phyloP scores from a whole-genome alignment of 30 jellyfish, hydroid and myxozoan species.

The Aurelia aurita complex sp. Pacific region DNA sequence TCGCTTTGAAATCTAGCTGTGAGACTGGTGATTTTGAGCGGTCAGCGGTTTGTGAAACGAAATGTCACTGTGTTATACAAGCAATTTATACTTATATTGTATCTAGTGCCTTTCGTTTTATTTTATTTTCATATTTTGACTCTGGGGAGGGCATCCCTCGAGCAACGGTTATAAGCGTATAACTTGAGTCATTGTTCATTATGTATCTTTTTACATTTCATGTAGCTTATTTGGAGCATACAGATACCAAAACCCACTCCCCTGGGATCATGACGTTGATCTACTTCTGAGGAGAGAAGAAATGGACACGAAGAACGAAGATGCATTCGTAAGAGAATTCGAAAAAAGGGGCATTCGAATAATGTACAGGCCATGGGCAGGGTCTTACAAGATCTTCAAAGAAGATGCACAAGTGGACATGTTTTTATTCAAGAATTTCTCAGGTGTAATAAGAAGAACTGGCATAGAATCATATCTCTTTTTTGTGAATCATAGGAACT shows the following conservation, averaged over 20 bases:
- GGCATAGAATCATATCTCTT: constrained; percentile 89
- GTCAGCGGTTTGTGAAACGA: no score
- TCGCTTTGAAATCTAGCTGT: no score
- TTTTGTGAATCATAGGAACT: constrained; percentile 76
- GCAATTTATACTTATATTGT: no score
- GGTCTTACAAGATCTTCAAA: constrained; percentile 58
- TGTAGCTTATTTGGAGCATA: constrained; percentile 95
- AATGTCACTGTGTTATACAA: no score
- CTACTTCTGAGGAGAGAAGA: constrained; percentile 75
- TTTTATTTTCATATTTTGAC: no score
- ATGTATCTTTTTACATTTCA: neutral
- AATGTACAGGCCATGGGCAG: constrained; percentile 78
- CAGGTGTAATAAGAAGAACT: constrained; percentile 63
- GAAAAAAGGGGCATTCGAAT: constrained; percentile 43
- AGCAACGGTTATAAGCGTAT: no score
- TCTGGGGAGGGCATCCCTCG: no score
- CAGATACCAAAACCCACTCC: constrained; percentile 82
- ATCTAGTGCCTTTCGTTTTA: no score
- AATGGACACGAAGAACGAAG: constrained; percentile 40
- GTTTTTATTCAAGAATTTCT: constrained; percentile 62
- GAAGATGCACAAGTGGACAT: constrained; percentile 81
- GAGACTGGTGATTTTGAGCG: no score
- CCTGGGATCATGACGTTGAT: constrained; percentile 95
- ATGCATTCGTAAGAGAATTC: constrained; percentile 37
- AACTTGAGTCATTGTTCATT: no score